A percentile compares a stretch with the other conserved stretches of the same genome.
phyloP scores from a whole-genome alignment of 1,140 invertebrate genomes.

The Leguminivora glycinivorella region DNA sequence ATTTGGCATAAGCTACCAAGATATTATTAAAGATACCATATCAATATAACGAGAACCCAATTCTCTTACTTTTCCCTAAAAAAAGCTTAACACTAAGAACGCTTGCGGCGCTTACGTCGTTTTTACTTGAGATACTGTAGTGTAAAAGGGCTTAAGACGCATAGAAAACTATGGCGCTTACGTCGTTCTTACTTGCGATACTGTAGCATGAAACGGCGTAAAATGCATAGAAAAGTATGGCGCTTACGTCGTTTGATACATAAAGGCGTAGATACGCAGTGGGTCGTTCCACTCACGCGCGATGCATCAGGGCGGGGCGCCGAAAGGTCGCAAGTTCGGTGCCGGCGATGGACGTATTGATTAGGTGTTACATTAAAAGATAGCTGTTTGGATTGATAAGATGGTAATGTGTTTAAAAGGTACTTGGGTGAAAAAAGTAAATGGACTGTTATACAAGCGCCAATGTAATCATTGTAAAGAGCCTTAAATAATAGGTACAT shows the following conservation, averaged over 20 bases:
- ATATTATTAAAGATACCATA: constrained; percentile 7
- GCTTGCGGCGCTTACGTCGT: too few species aligned
- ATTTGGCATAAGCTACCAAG: constrained; percentile 9
- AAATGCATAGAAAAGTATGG: not conserved
- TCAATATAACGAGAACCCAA: too few species aligned
- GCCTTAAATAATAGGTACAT: too few species aligned
- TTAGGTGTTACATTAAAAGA: constrained; percentile 17
- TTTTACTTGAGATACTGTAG: too few species aligned
- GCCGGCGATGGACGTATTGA: constrained; percentile 4
- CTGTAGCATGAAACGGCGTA: not conserved
- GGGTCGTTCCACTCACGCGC: constrained; percentile 2
- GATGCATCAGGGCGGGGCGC: constrained; percentile 10
- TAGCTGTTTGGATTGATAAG: not conserved
- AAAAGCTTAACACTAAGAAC: too few species aligned
- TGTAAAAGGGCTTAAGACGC: not conserved
- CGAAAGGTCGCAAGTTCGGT: constrained; percentile 5
- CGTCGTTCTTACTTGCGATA: not conserved
- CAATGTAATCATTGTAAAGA: not conserved
- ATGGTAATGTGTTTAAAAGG: constrained; percentile 9
- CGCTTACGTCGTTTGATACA: not conserved
- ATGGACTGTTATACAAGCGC: not conserved
- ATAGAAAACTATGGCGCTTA: not conserved
- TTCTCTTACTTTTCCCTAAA: too few species aligned
- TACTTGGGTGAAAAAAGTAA: not conserved
- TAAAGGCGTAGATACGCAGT: not conserved